These are phyloP conservation scores for Mustelus asterias DNA, from an alignment of 2,113 vertebrate species.

Conservation along the genomic window DNA sequence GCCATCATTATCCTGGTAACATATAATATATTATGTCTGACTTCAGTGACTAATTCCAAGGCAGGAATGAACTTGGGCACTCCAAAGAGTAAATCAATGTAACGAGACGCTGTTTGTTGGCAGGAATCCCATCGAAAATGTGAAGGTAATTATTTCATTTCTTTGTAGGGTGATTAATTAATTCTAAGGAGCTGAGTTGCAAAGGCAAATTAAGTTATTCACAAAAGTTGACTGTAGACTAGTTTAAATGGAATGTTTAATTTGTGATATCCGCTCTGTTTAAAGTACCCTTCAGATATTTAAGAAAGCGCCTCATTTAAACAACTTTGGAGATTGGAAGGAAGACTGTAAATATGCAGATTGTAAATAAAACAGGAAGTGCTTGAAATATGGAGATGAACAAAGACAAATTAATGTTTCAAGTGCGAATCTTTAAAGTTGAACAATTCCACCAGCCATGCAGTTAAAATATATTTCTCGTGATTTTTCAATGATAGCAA, in stretches of 20 bases:
- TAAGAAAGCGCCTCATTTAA: neutral
- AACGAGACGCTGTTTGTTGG: neutral
- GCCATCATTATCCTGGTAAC: constrained; percentile 12
- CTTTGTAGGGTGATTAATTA: constrained; percentile 24
- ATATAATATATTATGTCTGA: neutral
- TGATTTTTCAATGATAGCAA: neutral
- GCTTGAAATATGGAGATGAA: neutral
- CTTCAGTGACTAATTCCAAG: neutral
- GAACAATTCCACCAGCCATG: neutral
- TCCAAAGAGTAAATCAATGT: constrained; percentile 24
- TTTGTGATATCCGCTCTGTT: neutral
- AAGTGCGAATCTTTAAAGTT: neutral
- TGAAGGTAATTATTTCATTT: constrained; percentile 23
- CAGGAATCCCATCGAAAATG: constrained; percentile 25
- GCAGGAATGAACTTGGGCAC: constrained; percentile 7
- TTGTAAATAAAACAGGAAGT: neutral
- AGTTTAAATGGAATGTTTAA: neutral
- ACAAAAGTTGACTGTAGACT: constrained; percentile 6
- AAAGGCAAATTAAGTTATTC: constrained; percentile 1
- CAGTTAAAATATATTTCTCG: neutral
- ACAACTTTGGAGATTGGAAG: neutral
- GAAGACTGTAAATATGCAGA: neutral
- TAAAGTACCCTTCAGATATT: neutral
- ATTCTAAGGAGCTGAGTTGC: constrained; percentile 23
- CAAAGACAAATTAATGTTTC: neutral